Percentiles rank a stretch among this genome's conserved stretches.
These are phyloP conservation scores for Sebastes kiyomatsui DNA, from an alignment of 2,797 vertebrate species.

Conservation along the genomic window DNA sequence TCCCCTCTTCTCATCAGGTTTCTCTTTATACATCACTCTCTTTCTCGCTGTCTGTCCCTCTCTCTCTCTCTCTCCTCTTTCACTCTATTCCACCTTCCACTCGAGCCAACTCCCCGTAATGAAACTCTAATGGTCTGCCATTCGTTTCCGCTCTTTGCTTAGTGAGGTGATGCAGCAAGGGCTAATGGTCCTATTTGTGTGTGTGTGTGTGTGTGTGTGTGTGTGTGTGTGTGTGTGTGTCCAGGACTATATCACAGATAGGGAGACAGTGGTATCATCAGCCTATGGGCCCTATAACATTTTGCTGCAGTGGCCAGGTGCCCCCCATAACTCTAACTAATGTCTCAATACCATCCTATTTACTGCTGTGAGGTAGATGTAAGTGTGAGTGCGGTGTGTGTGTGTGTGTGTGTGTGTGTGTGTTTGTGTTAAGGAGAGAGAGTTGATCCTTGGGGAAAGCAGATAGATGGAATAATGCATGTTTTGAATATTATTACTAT, in stretches of 20 bases:
- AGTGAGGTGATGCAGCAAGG: constrained; percentile 73
- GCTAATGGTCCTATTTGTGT: constrained; percentile 74
- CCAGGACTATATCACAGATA: constrained; percentile 62
- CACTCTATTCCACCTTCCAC: constrained; percentile 62
- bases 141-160: constrained; percentile 78
- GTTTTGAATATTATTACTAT: constrained; percentile 73
- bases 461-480: constrained; percentile 76
- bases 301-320: constrained; percentile 57
- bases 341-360: constrained; percentile 57
- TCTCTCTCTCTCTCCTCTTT: not conserved
- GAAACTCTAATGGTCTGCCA: constrained; percentile 80
- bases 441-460: constrained; percentile 55
- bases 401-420: constrained; percentile 20
- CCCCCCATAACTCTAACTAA: constrained; percentile 68
- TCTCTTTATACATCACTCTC: constrained; percentile 47
- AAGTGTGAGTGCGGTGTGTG: not conserved
- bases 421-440: constrained; percentile 35
- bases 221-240: constrained; percentile 48
- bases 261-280: constrained; percentile 47
- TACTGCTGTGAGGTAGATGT: constrained; percentile 42
- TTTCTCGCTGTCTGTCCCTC: constrained; percentile 7
- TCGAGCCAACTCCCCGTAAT: constrained; percentile 72
- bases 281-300: constrained; percentile 55
- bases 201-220: constrained; percentile 47
- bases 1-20: constrained; percentile 38